Conservation (phyloP, 92 coral and sea anemone species). For the Ricordea florida region DNA sequence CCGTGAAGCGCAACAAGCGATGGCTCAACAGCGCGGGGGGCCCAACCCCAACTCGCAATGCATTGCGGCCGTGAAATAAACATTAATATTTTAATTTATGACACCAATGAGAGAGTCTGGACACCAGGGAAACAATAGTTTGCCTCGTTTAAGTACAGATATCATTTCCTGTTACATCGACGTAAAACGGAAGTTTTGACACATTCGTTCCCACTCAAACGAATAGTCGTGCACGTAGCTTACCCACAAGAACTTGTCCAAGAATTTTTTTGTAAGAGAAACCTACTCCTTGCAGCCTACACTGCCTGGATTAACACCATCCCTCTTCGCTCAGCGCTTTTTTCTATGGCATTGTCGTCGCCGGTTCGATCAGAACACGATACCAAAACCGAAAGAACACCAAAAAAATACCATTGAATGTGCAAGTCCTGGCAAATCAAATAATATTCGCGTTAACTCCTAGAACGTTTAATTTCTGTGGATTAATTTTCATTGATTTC, state of each 20-base stretch:
- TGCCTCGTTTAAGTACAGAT: conserved; percentile 58
- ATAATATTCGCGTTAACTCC: no score
- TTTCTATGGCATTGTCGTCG: no score
- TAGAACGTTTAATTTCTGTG: no score
- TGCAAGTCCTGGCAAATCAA: no score
- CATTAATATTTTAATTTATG: conserved; percentile 85
- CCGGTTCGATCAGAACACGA: no score
- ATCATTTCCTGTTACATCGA: background rate
- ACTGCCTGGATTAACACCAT: no score
- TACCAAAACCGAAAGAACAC: no score
- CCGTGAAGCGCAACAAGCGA: conserved; percentile 99
- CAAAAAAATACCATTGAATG: no score
- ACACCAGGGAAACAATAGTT: conserved; percentile 62
- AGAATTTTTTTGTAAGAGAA: no score
- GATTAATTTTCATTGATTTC: no score
- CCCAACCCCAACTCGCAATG: conserved; percentile 99
- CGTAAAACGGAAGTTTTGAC: conserved; percentile 10
- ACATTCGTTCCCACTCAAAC: conserved; percentile 3
- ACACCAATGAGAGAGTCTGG: conserved; percentile 45
- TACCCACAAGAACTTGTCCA: background rate
- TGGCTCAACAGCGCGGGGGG: conserved; percentile 99
- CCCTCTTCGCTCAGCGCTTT: no score
- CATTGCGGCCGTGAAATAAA: conserved; percentile 71
- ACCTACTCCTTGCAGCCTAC: background rate
- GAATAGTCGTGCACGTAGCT: background rate